These are phyloP conservation scores for Bombus soroeensis DNA, from an alignment of 1,140 invertebrate species.

Conservation along the genomic window DNA sequence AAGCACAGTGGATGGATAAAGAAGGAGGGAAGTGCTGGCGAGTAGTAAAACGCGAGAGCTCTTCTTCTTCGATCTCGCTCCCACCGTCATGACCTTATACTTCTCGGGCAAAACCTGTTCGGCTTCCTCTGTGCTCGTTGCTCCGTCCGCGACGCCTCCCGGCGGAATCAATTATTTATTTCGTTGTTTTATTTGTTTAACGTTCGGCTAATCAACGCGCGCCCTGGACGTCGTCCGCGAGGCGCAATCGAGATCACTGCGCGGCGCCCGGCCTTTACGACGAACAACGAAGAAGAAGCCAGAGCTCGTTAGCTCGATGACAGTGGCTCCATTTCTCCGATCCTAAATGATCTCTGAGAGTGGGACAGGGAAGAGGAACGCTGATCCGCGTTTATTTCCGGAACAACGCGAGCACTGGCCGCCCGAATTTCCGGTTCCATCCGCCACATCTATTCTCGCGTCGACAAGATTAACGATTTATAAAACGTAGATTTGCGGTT, in stretches of 20 bases:
- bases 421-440: too few relatives aligned
- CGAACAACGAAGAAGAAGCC: neutral
- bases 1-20: neutral
- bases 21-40: neutral
- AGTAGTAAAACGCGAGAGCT: neutral
- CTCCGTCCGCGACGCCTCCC: constrained; percentile 71
- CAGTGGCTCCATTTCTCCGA: neutral
- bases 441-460: too few relatives aligned
- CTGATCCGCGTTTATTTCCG: too few relatives aligned
- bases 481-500: too few relatives aligned
- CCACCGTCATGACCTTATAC: constrained; percentile 77
- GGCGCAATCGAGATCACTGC: neutral
- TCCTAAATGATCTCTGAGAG: neutral
- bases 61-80: constrained; percentile 53
- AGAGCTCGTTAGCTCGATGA: neutral
- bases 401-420: too few relatives aligned
- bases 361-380: neutral
- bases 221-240: constrained; percentile 36
- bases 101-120: constrained; percentile 78
- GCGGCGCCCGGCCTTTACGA: neutral
- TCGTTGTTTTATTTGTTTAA: constrained; percentile 81
- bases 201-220: constrained; percentile 77
- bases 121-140: constrained; percentile 72
- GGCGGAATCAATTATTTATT: constrained; percentile 83
- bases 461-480: too few relatives aligned